A percentile compares a stretch with the other conserved stretches of the same genome.
phyloP scores from a whole-genome alignment of 2,888 invertebrate species.

The Eueremaeus valkanovi region DNA sequence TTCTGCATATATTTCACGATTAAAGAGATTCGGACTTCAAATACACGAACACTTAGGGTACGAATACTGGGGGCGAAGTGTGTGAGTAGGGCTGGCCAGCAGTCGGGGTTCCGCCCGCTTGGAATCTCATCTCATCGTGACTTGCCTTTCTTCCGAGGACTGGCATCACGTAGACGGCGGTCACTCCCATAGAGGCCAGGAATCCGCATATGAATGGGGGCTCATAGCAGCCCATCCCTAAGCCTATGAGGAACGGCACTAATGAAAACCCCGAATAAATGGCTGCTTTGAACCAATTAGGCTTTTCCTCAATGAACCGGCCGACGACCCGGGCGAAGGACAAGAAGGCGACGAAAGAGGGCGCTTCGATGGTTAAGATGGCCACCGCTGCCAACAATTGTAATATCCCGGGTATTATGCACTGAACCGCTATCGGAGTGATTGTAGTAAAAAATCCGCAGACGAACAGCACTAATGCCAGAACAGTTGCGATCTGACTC shows the following conservation, averaged over 20 bases:
- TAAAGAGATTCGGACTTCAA: neutral
- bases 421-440: conserved; percentile 13
- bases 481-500: conserved; percentile 39
- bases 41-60: neutral
- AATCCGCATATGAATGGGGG: conserved; percentile 41
- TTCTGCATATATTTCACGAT: conserved; percentile 16
- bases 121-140: conserved; percentile 43
- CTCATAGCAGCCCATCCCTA: conserved; percentile 39
- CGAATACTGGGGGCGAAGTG: conserved; percentile 40
- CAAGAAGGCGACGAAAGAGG: conserved; percentile 42
- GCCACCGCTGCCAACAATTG: conserved; percentile 40
- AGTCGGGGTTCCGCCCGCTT: conserved; percentile 38
- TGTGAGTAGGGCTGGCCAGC: conserved; percentile 42
- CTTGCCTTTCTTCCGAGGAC: conserved; percentile 40
- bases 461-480: conserved; percentile 36
- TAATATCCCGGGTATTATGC: conserved; percentile 39
- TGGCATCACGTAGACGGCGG: conserved; percentile 40
- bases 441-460: conserved; percentile 41
- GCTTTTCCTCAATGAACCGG: conserved; percentile 42
- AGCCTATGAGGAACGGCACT: conserved; percentile 39
- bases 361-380: conserved; percentile 42
- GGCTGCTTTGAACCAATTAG: conserved; percentile 42
- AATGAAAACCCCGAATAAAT: conserved; percentile 41
- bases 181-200: conserved; percentile 34
- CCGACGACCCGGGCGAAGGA: conserved; percentile 42